Base-by-base conservation (phyloP, 2,113 vertebrate species). In the Rattus rattus region DNA sequence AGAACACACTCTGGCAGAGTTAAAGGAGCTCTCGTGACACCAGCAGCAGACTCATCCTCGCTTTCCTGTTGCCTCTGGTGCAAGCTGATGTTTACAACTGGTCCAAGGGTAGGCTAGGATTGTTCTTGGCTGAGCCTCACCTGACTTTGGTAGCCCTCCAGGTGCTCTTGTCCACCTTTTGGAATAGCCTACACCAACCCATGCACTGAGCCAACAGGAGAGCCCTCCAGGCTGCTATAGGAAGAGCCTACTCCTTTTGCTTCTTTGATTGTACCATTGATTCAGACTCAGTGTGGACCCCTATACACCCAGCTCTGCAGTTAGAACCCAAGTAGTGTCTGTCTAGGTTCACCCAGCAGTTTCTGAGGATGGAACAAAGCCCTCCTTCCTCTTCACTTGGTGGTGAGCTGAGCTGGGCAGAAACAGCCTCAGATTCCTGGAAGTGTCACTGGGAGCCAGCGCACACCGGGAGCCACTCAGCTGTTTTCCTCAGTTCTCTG, bases 21-120 rank as follows among this genome's bases (percentile, higher is more conserved):
- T 26, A 9, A 54, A 59, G 95, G 39, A 13, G 24, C 22, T 20
- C 67, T 54, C 6, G 39, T 69, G 61, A 72, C 24, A 63, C 24
- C 20, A 17, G 7, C 59, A 52, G 26, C n/a, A 1, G 0, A 17
- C 30, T 11, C 2, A 12, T 2, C 75, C 92, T 59, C 43, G 16
- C 2, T 17, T 20, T 36, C 86, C 52, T 5, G 1, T 24, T 16
- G 14, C 28, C 47, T 52, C 2, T 52, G 19, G 19, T 0, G 0
- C 4, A 1, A 0, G 39, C 59, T 77, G 5, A 79, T 24, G 43
- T 19, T 12, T 39, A 22, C 28, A 3, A 39, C 1, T 0, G 1
- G 13, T 4, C 20, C 16, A 10, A 63, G 54, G 56, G 24, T 8
- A 26, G n/a, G 19, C 26, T 7, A 52, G 61, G 43, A 22, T 16